Conservation (phyloP, 2,113 vertebrate genomes). For the Scopus umbretta region DNA sequence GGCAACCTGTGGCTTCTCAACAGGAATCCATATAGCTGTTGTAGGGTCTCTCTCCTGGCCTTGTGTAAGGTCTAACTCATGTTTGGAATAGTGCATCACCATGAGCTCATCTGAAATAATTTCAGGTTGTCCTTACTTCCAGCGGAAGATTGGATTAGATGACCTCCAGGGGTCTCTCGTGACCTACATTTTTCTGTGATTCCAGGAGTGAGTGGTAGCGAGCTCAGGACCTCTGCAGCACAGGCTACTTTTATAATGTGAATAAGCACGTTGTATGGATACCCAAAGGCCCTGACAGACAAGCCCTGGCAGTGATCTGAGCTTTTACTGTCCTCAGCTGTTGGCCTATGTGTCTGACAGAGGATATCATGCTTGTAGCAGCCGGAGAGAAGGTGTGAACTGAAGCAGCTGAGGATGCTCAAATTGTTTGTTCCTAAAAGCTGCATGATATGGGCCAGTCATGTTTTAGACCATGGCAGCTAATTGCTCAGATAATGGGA, state of each 20-base stretch:
- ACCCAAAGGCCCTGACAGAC: background rate
- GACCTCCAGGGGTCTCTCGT: constrained; percentile 38
- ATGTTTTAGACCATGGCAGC: background rate
- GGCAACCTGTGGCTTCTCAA: background rate
- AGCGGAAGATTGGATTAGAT: background rate
- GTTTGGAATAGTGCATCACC: background rate
- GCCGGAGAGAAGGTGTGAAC: background rate
- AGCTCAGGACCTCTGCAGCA: background rate
- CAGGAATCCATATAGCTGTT: accelerated
- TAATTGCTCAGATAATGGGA: background rate
- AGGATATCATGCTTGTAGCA: background rate
- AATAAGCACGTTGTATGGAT: background rate
- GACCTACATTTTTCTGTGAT: background rate
- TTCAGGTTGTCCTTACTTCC: background rate
- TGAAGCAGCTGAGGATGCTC: background rate
- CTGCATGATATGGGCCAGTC: background rate
- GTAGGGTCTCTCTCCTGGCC: background rate
- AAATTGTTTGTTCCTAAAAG: background rate
- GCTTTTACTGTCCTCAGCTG: background rate
- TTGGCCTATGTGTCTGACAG: background rate
- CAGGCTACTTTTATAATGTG: background rate
- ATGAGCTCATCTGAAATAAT: background rate
- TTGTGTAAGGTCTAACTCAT: accelerated
- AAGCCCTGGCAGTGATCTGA: background rate
- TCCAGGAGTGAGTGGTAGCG: accelerated